Evolutionary conservation across 2,888 invertebrate genomes (phyloP), one percentile per base, ranked within the genome.

Genomic region (Tachystola acroxantha): DNA sequence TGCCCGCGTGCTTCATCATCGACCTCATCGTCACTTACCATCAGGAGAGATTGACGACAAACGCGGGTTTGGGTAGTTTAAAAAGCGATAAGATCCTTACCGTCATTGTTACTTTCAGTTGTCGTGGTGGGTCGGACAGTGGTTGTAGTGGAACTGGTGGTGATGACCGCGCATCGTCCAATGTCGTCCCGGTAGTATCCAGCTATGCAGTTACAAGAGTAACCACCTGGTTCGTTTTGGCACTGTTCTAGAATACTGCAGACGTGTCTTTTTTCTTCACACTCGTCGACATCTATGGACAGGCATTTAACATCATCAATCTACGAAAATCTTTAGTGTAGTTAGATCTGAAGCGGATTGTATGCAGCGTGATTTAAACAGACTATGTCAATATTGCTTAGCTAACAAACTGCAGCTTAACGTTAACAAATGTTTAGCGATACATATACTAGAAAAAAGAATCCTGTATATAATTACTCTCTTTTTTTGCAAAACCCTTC

Each of bases 201-300:
- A 1, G 88, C 76, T 0, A 94, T 93, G 63, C 95, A 96, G 10
- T 89, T 89, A 61, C 95, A 95, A 16, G 77, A 73, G 65, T 93
- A 95, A 9, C 95, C 93, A 0, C 96, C 96, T 0, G 91, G 92
- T 0, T 91, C 89, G 65, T 96, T 96, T 29, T 91, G 88, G 63
- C 96, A 97, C 6, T 89, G 82, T 52, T 90, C 89, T 3, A 69
- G 27, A 10, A 4, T 27, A 6, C 71, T 79, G 55, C 91, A 92
- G 9, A 76, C 57, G 48, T 90, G 78, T 10, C 73, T 59, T 1
- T 89, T 88, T 10, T 84, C 82, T 10, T 75, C 66, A 56, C 96
- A 96, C 65, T 95, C 95, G 61, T 95, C 89, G 34, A 94, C 82
- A 72, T 95, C 96, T 95, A 74, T 10, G 26, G 26, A 22, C 3